These are phyloP conservation scores for Meliscaeva auricollis DNA, from an alignment of 2,888 invertebrate species.

Conservation along the genomic window DNA sequence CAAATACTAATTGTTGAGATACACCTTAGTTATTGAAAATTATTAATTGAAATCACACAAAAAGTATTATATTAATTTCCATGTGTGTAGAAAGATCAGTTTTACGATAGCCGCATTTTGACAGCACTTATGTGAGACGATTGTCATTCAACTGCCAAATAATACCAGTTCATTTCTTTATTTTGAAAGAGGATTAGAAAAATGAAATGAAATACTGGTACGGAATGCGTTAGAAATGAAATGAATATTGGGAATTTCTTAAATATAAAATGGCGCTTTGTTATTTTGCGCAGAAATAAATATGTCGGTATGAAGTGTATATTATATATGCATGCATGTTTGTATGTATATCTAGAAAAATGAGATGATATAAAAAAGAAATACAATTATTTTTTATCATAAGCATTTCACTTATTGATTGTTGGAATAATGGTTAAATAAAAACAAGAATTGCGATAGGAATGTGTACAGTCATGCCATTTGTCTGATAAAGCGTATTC, in stretches of 20 bases:
- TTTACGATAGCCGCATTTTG: slow-evolving; percentile 11
- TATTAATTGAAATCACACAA: background rate
- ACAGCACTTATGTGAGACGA: slow-evolving; percentile 1
- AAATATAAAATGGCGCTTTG: slow-evolving; percentile 40
- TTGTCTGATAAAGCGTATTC: too few relatives aligned
- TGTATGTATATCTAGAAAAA: too few relatives aligned
- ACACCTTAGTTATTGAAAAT: background rate
- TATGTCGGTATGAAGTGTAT: too few relatives aligned
- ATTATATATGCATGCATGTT: too few relatives aligned
- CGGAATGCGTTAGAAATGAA: background rate
- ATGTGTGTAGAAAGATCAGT: slow-evolving; percentile 6
- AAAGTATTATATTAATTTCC: slow-evolving; percentile 14
- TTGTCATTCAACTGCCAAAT: slow-evolving; percentile 41
- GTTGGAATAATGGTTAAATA: too few relatives aligned
- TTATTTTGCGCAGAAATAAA: slow-evolving; percentile 26
- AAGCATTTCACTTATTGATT: too few relatives aligned
- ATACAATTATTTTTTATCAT: too few relatives aligned
- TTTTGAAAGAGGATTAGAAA: background rate
- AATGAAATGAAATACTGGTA: slow-evolving; percentile 52
- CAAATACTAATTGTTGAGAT: background rate
- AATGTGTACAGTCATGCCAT: too few relatives aligned
- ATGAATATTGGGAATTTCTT: slow-evolving; percentile 51
- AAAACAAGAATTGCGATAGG: too few relatives aligned
- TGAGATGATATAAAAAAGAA: too few relatives aligned
- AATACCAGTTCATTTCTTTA: slow-evolving; percentile 35